These are phyloP conservation scores for Sigmodon hispidus DNA, from an alignment of 2,113 vertebrate species.

Conservation along the genomic window DNA sequence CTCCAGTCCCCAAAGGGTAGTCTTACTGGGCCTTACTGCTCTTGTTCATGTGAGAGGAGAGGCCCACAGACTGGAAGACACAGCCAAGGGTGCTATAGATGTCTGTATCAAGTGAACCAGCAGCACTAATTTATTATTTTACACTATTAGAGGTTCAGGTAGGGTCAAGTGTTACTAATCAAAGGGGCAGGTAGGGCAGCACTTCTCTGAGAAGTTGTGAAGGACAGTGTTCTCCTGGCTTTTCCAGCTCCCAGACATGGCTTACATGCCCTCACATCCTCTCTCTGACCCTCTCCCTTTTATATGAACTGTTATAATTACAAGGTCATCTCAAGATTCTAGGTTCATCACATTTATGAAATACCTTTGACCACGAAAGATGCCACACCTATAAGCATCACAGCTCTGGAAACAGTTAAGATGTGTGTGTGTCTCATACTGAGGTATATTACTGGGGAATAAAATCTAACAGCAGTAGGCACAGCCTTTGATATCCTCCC, in stretches of 20 bases:
- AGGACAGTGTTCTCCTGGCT: neutral
- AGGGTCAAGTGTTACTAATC: neutral
- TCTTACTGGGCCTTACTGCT: neutral
- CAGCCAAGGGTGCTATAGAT: fast-evolving
- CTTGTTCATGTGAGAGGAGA: neutral
- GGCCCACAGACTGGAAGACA: neutral
- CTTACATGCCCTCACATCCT: neutral
- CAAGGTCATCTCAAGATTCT: neutral
- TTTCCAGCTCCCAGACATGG: neutral
- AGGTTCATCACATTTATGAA: neutral
- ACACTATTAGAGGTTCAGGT: neutral
- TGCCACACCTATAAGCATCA: neutral
- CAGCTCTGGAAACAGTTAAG: neutral
- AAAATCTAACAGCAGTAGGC: no score
- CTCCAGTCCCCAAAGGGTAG: neutral
- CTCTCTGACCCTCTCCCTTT: neutral
- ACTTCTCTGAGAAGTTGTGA: neutral
- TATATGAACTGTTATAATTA: neutral
- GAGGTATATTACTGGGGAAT: neutral
- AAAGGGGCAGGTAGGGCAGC: neutral
- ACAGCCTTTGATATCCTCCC: no score
- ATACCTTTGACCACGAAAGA: neutral
- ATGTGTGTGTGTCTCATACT: no score
- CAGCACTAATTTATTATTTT: neutral
- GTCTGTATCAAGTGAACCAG: no score